Evolutionary conservation across 2,113 vertebrate genomes (phyloP).

Genomic region (Anhinga rufa): DNA sequence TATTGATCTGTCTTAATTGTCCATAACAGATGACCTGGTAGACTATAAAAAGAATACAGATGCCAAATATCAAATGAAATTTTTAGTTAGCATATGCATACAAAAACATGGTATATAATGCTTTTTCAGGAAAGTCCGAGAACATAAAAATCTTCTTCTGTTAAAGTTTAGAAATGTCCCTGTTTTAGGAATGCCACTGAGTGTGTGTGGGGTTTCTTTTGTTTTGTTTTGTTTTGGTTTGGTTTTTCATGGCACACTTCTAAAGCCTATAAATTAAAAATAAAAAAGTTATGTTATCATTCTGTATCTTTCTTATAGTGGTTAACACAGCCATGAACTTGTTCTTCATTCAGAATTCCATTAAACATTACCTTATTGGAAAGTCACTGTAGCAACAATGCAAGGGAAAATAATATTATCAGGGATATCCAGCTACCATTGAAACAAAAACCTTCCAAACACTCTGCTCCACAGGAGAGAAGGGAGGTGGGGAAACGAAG

Average conservation of each 20-base stretch:
- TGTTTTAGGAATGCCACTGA: neutral
- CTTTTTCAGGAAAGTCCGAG: neutral
- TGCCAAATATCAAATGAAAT: neutral
- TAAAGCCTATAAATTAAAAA: neutral
- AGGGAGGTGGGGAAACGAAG: neutral
- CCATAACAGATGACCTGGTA: neutral
- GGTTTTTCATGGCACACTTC: neutral
- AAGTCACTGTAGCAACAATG: neutral
- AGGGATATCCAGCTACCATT: neutral
- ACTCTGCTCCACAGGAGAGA: neutral
- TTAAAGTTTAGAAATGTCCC: neutral
- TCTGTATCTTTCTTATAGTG: neutral
- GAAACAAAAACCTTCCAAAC: neutral
- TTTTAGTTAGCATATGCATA: neutral
- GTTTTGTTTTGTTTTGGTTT: neutral
- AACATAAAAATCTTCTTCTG: neutral
- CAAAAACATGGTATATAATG: neutral
- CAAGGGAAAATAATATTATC: neutral
- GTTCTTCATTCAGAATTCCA: neutral
- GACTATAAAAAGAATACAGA: neutral
- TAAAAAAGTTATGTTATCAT: neutral
- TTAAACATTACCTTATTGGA: neutral
- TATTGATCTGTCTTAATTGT: neutral
- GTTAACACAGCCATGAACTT: neutral
- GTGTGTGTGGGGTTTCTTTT: neutral